A percentile compares a stretch with the other conserved stretches of the same genome.
Conservation (phyloP, 2,113 vertebrate species). For the Ursus arctos region DNA sequence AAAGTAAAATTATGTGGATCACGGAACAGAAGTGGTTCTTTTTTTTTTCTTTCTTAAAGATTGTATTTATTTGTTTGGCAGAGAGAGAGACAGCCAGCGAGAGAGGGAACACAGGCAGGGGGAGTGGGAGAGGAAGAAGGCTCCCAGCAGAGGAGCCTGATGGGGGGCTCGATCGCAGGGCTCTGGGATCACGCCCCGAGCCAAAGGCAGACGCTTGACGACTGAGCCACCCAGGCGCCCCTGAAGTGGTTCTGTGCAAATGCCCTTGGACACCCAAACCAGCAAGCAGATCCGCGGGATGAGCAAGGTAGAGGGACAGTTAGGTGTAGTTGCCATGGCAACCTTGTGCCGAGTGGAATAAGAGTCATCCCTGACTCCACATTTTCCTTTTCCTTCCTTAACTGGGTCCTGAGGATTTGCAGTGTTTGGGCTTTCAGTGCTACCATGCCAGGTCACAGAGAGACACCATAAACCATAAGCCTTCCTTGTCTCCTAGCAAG, state of each 20-base stretch:
- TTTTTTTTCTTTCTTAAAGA: too few relatives aligned
- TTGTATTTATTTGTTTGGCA: too few relatives aligned
- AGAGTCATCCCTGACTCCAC: conserved; percentile 1
- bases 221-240: too few relatives aligned
- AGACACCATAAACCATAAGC: background rate
- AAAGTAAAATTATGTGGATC: conserved; percentile 32
- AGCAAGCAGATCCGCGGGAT: background rate
- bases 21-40: conserved; percentile 24
- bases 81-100: too few relatives aligned
- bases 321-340: conserved; percentile 60
- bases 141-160: too few relatives aligned
- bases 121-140: too few relatives aligned
- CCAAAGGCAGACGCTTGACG: too few relatives aligned
- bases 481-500: background rate
- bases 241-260: conserved; percentile 1
- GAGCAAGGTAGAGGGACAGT: background rate
- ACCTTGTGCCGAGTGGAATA: conserved; percentile 8
- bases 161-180: too few relatives aligned
- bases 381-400: conserved; percentile 23
- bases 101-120: too few relatives aligned
- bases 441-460: background rate
- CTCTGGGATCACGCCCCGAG: too few relatives aligned
- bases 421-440: background rate
- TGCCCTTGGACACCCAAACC: conserved; percentile 35
- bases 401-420: conserved; percentile 17